phyloP scores from a whole-genome alignment of 2,113 vertebrate species.

The Rostratula benghalensis region DNA sequence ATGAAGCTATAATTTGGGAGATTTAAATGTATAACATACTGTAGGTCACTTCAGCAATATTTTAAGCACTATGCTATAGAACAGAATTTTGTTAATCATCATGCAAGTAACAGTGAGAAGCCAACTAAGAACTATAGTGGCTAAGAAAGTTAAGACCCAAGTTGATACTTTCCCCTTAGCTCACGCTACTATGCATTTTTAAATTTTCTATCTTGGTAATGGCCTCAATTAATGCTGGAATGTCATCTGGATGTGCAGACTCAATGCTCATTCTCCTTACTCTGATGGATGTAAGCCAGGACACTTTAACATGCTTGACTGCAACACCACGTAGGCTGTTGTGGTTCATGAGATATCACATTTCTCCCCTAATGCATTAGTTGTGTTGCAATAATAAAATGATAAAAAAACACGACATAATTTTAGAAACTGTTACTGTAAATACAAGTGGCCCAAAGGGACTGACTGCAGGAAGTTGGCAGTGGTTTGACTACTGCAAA shows the following conservation, averaged over 20 bases:
- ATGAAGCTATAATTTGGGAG: not conserved
- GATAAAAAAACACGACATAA: not conserved
- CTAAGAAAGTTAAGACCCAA: slow-evolving; percentile 8
- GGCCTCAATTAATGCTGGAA: slow-evolving; percentile 26
- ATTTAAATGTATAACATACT: not conserved
- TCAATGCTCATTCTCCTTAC: not conserved
- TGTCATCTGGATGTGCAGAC: slow-evolving; percentile 16
- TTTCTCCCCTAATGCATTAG: not conserved
- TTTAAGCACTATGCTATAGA: not conserved
- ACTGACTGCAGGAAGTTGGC: not conserved
- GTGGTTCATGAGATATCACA: not conserved
- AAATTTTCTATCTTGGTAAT: slow-evolving; percentile 35
- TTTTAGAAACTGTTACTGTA: not conserved
- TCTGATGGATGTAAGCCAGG: not conserved
- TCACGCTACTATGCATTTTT: not conserved
- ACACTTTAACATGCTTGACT: not conserved
- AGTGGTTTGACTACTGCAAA: not conserved
- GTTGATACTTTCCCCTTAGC: not conserved
- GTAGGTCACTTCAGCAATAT: not conserved
- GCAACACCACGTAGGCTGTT: not conserved
- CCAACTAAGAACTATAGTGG: not conserved
- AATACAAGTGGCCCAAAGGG: not conserved
- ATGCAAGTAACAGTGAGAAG: not conserved
- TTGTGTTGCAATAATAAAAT: not conserved
- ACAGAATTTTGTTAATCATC: not conserved